These are phyloP conservation scores for Lamellibrachia luymesi DNA, from an alignment of 1,140 invertebrate species.

Conservation along the genomic window DNA sequence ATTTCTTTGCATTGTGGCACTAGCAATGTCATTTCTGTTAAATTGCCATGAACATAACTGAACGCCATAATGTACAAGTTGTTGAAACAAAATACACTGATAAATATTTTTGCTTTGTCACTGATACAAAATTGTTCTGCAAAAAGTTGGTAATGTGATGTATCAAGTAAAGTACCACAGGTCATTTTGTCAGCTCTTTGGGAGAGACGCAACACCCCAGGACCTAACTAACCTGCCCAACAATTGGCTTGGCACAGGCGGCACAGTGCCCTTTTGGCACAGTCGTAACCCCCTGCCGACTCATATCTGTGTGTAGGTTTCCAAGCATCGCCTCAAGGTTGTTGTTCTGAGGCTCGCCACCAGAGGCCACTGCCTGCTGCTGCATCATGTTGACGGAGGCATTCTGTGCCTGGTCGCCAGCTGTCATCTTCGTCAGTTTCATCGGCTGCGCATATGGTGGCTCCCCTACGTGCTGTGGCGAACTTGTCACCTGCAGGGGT, in stretches of 20 bases:
- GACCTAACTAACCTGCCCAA: constrained; percentile 76
- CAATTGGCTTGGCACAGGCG: constrained; percentile 96
- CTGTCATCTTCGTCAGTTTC: constrained; percentile 9
- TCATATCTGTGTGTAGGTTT: constrained; percentile 70
- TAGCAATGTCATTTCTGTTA: no score
- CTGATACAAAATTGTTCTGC: not conserved
- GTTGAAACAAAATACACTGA: not conserved
- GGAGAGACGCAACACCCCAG: not conserved
- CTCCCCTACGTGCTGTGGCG: constrained; percentile 16
- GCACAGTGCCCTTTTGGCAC: constrained; percentile 97
- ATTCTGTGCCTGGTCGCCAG: not conserved
- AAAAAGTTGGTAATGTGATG: not conserved
- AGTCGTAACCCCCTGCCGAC: constrained; percentile 93
- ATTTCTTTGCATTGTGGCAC: no score
- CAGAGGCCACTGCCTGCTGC: constrained; percentile 13
- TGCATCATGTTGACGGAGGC: constrained; percentile 12
- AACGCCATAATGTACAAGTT: not conserved
- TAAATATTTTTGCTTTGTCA: not conserved
- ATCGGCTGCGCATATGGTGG: constrained; percentile 13
- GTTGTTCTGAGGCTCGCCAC: constrained; percentile 23
- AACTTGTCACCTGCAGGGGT: not conserved
- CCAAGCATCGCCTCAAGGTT: constrained; percentile 92
- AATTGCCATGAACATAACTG: no score
- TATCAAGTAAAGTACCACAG: not conserved
- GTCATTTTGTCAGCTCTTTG: no score